A percentile compares a stretch with the other conserved stretches of the same genome.
phyloP scores from a whole-genome alignment of 2,888 invertebrate species.

The Crepidodera aurea region DNA sequence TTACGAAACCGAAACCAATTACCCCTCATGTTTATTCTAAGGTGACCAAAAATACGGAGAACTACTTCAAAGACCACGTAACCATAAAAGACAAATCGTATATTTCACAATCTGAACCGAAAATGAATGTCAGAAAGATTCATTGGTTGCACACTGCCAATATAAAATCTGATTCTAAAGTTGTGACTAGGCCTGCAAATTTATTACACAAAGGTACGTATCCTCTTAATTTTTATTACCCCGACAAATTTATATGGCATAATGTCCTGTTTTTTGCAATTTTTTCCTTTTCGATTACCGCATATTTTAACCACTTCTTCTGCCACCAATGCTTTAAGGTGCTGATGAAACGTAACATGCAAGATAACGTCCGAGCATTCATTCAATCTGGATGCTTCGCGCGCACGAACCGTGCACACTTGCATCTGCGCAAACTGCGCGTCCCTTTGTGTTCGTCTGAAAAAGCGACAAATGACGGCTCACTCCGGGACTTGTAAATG shows the following conservation, averaged over 20 bases:
- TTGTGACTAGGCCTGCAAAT: conserved; percentile 28
- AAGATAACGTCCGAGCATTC: too few species aligned
- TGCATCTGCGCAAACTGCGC: too few species aligned
- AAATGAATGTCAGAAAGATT: conserved; percentile 46
- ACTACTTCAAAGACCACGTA: conserved; percentile 51
- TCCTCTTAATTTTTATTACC: too few species aligned
- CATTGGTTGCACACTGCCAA: conserved; percentile 43
- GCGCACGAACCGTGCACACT: too few species aligned
- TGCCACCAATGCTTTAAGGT: too few species aligned
- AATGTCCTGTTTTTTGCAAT: too few species aligned
- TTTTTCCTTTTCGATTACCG: background rate
- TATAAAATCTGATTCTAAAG: conserved; percentile 53
- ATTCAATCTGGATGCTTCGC: too few species aligned
- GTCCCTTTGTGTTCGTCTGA: too few species aligned
- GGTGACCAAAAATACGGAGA: conserved; percentile 50
- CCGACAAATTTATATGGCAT: too few species aligned
- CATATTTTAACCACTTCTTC: background rate
- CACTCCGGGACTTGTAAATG: too few species aligned
- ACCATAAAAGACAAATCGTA: conserved; percentile 49
- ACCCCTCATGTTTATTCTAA: conserved; percentile 52
- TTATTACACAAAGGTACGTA: conserved; percentile 13
- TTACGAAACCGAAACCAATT: conserved; percentile 40
- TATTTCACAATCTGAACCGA: conserved; percentile 55
- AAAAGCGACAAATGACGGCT: too few species aligned
- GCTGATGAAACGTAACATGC: too few species aligned